Conservation (phyloP, 2,797 vertebrate species). For the Poeciliopsis paucimaculata region DNA sequence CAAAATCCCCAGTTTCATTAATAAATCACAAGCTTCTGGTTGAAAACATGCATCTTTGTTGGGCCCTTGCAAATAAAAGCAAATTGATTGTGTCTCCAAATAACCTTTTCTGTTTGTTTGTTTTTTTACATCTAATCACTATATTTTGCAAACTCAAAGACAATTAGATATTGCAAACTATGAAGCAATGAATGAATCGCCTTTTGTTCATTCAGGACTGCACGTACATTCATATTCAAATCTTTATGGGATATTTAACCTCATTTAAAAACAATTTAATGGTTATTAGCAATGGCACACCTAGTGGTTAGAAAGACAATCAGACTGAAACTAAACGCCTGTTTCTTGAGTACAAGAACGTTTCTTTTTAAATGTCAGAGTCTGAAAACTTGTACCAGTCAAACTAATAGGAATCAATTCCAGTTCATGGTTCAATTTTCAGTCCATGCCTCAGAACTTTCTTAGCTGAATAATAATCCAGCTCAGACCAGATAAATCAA, state of each 20-base stretch:
- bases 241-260: constrained; percentile 60
- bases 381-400: constrained; percentile 15
- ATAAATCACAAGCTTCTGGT: constrained; percentile 66
- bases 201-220: constrained; percentile 5
- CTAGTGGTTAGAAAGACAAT: constrained; percentile 62
- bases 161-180: constrained; percentile 6
- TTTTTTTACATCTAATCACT: constrained; percentile 10
- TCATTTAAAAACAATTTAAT: constrained; percentile 61
- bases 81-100: constrained; percentile 51
- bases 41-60: constrained; percentile 64
- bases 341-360: constrained; percentile 1
- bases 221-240: constrained; percentile 46
- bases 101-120: not conserved
- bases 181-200: constrained; percentile 23
- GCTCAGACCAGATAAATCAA: constrained; percentile 41
- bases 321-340: constrained; percentile 39
- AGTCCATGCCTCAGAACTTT: constrained; percentile 26
- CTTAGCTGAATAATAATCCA: constrained; percentile 47
- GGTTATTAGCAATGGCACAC: constrained; percentile 58
- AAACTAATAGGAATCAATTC: constrained; percentile 57
- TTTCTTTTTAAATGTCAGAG: constrained; percentile 26
- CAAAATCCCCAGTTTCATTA: constrained; percentile 68
- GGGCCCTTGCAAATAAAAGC: constrained; percentile 60
- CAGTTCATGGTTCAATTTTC: constrained; percentile 29
- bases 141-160: constrained; percentile 17